Conservation (phyloP, 2,113 vertebrate species). For the Corythornis cristatus region DNA sequence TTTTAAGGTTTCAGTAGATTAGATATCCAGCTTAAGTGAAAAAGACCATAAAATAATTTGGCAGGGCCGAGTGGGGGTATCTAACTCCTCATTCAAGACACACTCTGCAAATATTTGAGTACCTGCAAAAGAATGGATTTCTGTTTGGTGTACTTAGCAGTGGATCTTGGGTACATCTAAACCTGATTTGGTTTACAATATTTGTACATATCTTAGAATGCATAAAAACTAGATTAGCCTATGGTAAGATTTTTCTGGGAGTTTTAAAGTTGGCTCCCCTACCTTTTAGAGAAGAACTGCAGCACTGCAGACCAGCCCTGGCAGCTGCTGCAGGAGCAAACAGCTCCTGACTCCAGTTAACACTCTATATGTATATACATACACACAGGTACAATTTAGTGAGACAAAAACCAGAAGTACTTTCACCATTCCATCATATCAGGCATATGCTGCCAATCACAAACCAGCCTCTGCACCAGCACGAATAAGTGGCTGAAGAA, state of each 20-base stretch:
- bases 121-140: constrained; percentile 67
- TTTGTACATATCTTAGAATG: constrained; percentile 71
- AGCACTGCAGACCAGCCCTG: background rate
- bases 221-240: constrained; percentile 60
- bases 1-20: background rate
- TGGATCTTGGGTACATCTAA: constrained; percentile 66
- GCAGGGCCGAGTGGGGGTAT: constrained; percentile 43
- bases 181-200: constrained; percentile 68
- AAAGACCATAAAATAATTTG: constrained; percentile 58
- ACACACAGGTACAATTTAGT: background rate
- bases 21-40: constrained; percentile 5
- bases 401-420: background rate
- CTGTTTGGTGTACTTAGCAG: constrained; percentile 76
- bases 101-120: constrained; percentile 77
- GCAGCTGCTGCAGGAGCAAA: background rate
- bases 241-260: constrained; percentile 22
- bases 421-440: background rate
- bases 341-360: background rate
- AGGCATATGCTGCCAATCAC: background rate
- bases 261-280: background rate
- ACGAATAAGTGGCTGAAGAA: background rate
- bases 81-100: constrained; percentile 58
- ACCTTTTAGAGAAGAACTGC: constrained; percentile 4
- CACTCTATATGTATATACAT: background rate
- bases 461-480: background rate